Percentiles rank a stretch among this genome's conserved stretches.
These are phyloP conservation scores for Teleopsis dalmanni DNA, from an alignment of 1,140 invertebrate genomes.

Conservation along the genomic window DNA sequence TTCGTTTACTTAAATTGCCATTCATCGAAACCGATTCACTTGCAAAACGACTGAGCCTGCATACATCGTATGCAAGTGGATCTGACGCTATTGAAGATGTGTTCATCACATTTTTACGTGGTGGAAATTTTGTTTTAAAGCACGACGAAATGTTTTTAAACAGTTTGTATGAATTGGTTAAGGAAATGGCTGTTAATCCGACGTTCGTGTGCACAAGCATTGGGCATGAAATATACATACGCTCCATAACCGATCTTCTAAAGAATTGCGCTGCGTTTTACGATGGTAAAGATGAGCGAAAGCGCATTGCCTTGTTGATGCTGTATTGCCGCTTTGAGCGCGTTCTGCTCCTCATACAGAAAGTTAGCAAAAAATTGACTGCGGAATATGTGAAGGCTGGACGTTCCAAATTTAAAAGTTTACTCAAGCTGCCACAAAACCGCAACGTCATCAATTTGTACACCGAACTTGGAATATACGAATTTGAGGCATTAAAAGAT, in stretches of 20 bases:
- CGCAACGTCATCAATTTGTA: constrained; percentile 52
- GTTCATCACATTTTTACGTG: constrained; percentile 18
- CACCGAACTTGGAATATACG: constrained; percentile 56
- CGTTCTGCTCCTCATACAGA: constrained; percentile 47
- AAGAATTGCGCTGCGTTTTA: constrained; percentile 41
- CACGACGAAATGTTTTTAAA: constrained; percentile 5
- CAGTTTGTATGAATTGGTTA: constrained; percentile 18
- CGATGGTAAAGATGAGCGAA: constrained; percentile 23
- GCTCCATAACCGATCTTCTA: constrained; percentile 46
- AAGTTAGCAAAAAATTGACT: constrained; percentile 42
- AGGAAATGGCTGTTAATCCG: constrained; percentile 46
- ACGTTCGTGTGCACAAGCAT: constrained; percentile 53
- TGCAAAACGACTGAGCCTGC: constrained; percentile 35
- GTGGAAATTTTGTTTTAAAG: constrained; percentile 8
- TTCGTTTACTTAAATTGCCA: constrained; percentile 55
- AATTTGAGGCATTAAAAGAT: constrained; percentile 46
- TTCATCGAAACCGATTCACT: constrained; percentile 45
- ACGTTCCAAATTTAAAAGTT: constrained; percentile 48
- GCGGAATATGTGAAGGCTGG: constrained; percentile 45
- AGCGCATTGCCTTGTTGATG: constrained; percentile 47
- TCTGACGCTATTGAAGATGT: constrained; percentile 45
- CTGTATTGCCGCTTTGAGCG: constrained; percentile 57
- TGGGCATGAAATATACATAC: constrained; percentile 53
- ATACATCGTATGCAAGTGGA: constrained; percentile 41
- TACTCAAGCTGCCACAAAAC: constrained; percentile 50